These are phyloP conservation scores for Masticophis lateralis DNA, from an alignment of 2,797 vertebrate species.

Conservation along the genomic window DNA sequence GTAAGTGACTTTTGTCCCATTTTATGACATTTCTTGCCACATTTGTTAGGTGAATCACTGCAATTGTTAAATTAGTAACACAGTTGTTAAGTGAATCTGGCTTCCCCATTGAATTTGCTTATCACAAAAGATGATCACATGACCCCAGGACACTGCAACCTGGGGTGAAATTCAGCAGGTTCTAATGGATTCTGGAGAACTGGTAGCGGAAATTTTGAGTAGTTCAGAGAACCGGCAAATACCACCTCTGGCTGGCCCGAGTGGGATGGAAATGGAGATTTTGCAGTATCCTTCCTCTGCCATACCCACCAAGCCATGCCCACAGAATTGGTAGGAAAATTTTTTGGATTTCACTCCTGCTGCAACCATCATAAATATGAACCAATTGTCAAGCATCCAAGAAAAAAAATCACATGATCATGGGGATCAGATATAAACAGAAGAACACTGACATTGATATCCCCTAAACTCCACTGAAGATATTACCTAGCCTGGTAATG, in stretches of 20 bases:
- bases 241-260: too few relatives aligned
- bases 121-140: background rate
- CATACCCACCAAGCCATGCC: too few relatives aligned
- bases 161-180: too few relatives aligned
- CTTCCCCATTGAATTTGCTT: background rate
- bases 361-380: background rate
- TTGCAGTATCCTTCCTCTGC: too few relatives aligned
- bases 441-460: too few relatives aligned
- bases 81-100: background rate
- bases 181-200: too few relatives aligned
- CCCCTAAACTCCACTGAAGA: too few relatives aligned
- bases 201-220: too few relatives aligned
- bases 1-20: background rate
- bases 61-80: background rate
- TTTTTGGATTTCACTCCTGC: background rate
- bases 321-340: too few relatives aligned
- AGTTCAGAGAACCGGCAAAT: too few relatives aligned
- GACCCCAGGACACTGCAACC: background rate
- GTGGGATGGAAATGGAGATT: too few relatives aligned
- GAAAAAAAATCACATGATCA: background rate
- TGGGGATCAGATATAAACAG: background rate
- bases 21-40: background rate
- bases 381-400: background rate
- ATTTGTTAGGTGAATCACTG: background rate
- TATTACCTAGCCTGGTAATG: too few relatives aligned